phyloP scores from a whole-genome alignment of 2,797 vertebrate species.

The Pantherophis vulpinus region DNA sequence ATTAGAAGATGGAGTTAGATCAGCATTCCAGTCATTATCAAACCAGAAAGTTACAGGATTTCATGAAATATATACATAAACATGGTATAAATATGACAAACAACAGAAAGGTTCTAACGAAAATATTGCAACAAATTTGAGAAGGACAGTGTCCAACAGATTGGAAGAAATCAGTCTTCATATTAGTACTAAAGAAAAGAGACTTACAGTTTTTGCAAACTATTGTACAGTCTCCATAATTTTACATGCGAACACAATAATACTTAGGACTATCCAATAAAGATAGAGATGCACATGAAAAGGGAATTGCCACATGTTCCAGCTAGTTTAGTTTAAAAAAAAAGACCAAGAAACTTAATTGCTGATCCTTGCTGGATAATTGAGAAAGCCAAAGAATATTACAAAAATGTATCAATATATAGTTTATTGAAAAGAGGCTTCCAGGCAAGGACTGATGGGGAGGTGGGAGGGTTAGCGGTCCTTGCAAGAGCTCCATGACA shows the following conservation, averaged over 20 bases:
- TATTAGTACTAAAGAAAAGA: not conserved
- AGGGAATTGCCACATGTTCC: not conserved
- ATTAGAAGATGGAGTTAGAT: not conserved
- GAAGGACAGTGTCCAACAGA: not conserved
- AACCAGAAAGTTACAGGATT: not conserved
- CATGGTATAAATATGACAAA: not conserved
- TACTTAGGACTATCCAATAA: not conserved
- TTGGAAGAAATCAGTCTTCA: not conserved
- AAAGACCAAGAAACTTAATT: not conserved
- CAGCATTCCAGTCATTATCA: not conserved
- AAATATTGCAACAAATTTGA: not conserved
- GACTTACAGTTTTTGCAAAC: not conserved
- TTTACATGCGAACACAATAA: not conserved
- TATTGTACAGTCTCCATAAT: not conserved
- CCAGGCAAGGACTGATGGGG: not conserved
- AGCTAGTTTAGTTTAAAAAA: not conserved
- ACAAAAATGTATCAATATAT: not conserved
- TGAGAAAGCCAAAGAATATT: not conserved
- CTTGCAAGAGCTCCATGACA: not conserved
- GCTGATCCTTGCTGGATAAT: not conserved
- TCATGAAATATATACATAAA: not conserved
- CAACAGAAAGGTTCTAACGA: not conserved
- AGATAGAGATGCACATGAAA: not conserved
- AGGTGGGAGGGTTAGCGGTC: not conserved
- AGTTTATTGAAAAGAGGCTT: not conserved